A percentile compares a stretch with the other conserved stretches of the same genome.
Evolutionary conservation across 1,140 invertebrate species (phyloP).

Genomic region (Tetramorium simillimum): DNA sequence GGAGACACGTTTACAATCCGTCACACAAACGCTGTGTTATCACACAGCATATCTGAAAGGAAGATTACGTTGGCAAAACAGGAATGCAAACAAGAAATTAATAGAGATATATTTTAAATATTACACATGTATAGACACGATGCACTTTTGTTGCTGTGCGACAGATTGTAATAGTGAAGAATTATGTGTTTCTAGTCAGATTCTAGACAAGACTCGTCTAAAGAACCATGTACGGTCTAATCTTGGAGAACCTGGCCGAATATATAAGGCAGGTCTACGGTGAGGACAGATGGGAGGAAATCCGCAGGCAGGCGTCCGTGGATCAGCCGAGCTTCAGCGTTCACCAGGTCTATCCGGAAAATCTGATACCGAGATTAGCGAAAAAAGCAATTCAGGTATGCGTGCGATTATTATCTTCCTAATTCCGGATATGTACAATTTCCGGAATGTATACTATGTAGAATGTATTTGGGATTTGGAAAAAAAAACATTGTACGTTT

Average conservation of each 20-base stretch:
- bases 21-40: neutral
- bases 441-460: too few species aligned
- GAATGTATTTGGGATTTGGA: neutral
- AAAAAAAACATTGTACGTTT: neutral
- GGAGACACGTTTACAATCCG: neutral
- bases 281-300: constrained; percentile 96
- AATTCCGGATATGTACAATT: too few species aligned
- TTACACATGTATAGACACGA: neutral
- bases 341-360: constrained; percentile 97
- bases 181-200: constrained; percentile 33
- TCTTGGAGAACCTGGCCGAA: constrained; percentile 96
- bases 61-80: neutral
- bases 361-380: constrained; percentile 93
- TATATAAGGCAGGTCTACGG: constrained; percentile 96
- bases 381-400: constrained; percentile 93
- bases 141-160: neutral
- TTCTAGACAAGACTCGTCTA: constrained; percentile 42
- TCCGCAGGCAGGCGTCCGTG: constrained; percentile 91
- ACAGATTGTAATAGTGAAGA: neutral
- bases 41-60: neutral
- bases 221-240: constrained; percentile 95
- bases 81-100: neutral
- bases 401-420: too few species aligned
- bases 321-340: constrained; percentile 95
- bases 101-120: neutral